Evolutionary conservation across 2,797 vertebrate genomes (phyloP).

Genomic region (Lutra lutra): DNA sequence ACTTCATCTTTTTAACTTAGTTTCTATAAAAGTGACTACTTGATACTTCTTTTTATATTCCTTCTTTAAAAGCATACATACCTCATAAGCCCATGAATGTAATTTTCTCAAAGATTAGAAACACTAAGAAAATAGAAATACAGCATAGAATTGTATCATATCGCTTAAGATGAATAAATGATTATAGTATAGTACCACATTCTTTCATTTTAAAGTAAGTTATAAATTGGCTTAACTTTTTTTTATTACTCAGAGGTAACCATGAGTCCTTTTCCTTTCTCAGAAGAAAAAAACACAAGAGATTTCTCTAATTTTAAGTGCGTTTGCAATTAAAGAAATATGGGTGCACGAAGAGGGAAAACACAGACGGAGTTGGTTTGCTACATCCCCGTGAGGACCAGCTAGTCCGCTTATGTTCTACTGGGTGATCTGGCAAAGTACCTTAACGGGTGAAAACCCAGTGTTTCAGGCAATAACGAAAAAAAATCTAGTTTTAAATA

Average conservation of each 20-base stretch:
- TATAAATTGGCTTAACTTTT: background rate
- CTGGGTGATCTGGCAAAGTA: background rate
- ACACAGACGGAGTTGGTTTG: background rate
- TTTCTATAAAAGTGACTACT: conserved; percentile 3
- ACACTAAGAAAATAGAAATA: background rate
- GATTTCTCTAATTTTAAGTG: conserved; percentile 4
- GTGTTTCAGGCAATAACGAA: background rate
- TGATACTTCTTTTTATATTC: background rate
- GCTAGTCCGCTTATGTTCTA: background rate
- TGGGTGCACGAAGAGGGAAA: background rate
- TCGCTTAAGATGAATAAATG: conserved; percentile 8
- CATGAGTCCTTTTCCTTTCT: background rate
- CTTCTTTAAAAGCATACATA: background rate
- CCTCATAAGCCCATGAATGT: background rate
- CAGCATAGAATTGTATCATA: background rate
- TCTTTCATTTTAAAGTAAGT: conserved; percentile 34
- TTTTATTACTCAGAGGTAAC: background rate
- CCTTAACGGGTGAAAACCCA: background rate
- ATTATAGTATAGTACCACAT: background rate
- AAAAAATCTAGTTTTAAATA: conserved; percentile 52
- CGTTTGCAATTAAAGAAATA: background rate
- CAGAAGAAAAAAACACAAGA: background rate
- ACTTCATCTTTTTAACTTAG: conserved; percentile 5
- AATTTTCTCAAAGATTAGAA: conserved; percentile 58
- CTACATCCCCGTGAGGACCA: background rate